A percentile compares a stretch with the other conserved stretches of the same genome.
Evolutionary conservation across 2,797 vertebrate genomes (phyloP).

Genomic region (Tokudaia muenninki): DNA sequence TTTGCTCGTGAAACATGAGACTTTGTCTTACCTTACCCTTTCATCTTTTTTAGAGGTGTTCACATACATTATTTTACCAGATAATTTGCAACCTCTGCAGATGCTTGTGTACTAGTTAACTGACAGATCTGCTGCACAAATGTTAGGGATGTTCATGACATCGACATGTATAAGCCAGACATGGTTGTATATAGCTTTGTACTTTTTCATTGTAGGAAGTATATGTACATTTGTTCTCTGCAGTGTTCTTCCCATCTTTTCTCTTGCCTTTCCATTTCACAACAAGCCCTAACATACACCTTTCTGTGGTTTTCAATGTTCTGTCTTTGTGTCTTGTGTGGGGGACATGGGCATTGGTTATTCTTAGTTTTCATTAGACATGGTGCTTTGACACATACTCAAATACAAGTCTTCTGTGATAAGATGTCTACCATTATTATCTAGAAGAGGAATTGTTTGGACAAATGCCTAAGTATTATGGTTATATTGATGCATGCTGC

Average conservation of each 20-base stretch:
- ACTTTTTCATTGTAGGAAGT: not conserved
- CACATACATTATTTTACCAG: not conserved
- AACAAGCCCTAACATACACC: not conserved
- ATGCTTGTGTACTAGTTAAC: not conserved
- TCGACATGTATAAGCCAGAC: not conserved
- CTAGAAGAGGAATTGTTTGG: slow-evolving; percentile 51
- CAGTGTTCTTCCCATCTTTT: not conserved
- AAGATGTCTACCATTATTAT: slow-evolving; percentile 56
- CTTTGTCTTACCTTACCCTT: not conserved
- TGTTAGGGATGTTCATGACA: not conserved
- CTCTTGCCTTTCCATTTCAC: not conserved
- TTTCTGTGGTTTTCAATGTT: not conserved
- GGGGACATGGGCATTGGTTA: slow-evolving; percentile 47
- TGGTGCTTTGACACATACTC: slow-evolving; percentile 12
- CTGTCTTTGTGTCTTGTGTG: not conserved
- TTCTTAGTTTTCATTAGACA: slow-evolving; percentile 22
- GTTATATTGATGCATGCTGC: slow-evolving; percentile 47
- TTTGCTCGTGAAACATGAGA: not conserved
- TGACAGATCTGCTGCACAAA: not conserved
- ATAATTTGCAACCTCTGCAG: not conserved
- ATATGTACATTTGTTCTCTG: not conserved
- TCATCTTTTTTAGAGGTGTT: not conserved
- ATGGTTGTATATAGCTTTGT: not conserved
- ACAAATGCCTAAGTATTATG: slow-evolving; percentile 25
- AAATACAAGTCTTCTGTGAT: slow-evolving; percentile 51